Conservation (phyloP, 1,140 invertebrate genomes). For the Gonatopus flavifemur region DNA sequence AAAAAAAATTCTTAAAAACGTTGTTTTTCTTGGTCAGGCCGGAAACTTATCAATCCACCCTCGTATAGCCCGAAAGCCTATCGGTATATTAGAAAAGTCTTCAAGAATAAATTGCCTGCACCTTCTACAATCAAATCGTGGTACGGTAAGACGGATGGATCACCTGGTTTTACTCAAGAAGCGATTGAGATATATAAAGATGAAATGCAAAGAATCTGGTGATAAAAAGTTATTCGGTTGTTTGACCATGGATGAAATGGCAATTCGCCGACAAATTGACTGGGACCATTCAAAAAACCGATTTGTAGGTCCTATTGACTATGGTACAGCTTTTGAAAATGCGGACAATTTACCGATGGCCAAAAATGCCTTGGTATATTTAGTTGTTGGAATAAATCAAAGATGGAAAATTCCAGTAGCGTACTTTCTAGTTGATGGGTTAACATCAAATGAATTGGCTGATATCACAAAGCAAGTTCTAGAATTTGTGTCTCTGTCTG, state of each 20-base stretch:
- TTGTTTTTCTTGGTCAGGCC: no score
- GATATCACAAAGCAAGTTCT: no score
- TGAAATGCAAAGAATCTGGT: conserved; percentile 12
- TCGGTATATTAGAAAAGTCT: conserved; percentile 45
- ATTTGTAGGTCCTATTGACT: conserved; percentile 21
- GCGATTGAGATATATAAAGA: conserved; percentile 40
- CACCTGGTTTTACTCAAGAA: conserved; percentile 46
- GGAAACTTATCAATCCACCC: no score
- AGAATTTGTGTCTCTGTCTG: no score
- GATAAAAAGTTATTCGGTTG: conserved; percentile 4
- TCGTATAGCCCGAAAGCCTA: conserved; percentile 48
- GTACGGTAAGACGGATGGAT: conserved; percentile 42
- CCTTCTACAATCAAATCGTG: conserved; percentile 43
- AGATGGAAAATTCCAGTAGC: no score
- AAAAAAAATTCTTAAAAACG: no score
- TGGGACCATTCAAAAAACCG: conserved; percentile 20
- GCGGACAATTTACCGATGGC: no score
- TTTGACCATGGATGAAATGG: conserved; percentile 26
- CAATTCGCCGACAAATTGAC: conserved; percentile 21
- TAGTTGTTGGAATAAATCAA: no score
- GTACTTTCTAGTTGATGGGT: no score
- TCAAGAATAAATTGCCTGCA: conserved; percentile 46
- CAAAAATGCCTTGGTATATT: no score
- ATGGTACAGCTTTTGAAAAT: no score
- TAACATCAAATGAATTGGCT: no score